phyloP scores from a whole-genome alignment of 2,113 vertebrate genomes.

The Pterocles gutturalis region DNA sequence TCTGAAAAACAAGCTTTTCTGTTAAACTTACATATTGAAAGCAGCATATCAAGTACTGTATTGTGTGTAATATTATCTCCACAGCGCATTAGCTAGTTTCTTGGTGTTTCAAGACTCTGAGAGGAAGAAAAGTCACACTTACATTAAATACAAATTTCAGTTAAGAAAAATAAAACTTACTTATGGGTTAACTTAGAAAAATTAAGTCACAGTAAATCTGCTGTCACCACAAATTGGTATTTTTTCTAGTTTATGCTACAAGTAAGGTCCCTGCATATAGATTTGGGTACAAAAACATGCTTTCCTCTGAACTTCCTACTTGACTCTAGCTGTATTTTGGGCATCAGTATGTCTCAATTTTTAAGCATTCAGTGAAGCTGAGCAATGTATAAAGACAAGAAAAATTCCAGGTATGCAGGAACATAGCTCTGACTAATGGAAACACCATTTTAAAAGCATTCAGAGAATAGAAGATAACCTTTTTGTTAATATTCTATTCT shows the following conservation, averaged over 20 bases:
- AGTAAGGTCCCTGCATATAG: background rate
- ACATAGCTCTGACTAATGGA: background rate
- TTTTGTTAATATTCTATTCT: conserved; percentile 12
- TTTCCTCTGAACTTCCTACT: background rate
- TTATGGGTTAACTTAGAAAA: background rate
- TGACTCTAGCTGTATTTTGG: background rate
- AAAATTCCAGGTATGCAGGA: background rate
- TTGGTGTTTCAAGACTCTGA: background rate
- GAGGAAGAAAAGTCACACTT: background rate
- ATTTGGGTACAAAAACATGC: background rate
- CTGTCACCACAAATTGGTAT: conserved; percentile 12
- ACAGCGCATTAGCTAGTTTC: background rate
- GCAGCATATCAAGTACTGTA: background rate
- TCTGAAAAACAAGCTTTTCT: background rate
- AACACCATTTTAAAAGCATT: background rate
- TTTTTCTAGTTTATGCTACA: background rate
- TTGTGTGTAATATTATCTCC: background rate
- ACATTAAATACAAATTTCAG: background rate
- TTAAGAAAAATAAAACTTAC: background rate
- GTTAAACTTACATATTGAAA: background rate
- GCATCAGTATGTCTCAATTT: background rate
- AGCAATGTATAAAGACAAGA: background rate
- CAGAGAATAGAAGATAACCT: background rate
- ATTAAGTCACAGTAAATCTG: background rate
- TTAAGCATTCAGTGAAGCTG: background rate